A percentile compares a stretch with the other conserved stretches of the same genome.
Conservation (phyloP, 2,888 invertebrate genomes). For the Cremastinae sp. region DNA sequence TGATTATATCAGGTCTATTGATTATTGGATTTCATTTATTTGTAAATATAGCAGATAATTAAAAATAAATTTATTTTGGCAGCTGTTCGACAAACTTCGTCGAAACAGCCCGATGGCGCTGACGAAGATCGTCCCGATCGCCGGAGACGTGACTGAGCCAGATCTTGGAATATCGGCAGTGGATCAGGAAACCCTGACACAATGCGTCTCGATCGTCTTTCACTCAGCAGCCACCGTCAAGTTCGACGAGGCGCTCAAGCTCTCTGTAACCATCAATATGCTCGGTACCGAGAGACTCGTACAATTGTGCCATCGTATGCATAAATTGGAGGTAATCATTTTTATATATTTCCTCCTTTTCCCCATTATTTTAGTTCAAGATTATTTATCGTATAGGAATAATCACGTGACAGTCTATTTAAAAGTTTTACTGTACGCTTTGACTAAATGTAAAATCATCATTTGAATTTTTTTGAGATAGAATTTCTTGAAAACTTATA, state of each 20-base stretch:
- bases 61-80: constrained; percentile 56
- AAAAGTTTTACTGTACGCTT: no score
- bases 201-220: constrained; percentile 88
- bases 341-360: not conserved
- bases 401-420: no score
- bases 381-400: no score
- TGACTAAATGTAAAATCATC: no score
- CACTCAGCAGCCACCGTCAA: constrained; percentile 92
- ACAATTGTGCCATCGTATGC: constrained; percentile 86
- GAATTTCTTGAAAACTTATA: no score
- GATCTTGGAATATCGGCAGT: constrained; percentile 83
- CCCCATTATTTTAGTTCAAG: not conserved
- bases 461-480: no score
- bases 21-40: no score
- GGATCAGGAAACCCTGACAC: constrained; percentile 81
- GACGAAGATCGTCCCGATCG: constrained; percentile 85
- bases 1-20: no score
- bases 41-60: no score
- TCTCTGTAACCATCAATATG: constrained; percentile 89
- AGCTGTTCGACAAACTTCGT: constrained; percentile 85
- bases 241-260: constrained; percentile 89
- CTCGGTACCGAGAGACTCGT: constrained; percentile 87
- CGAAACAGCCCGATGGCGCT: constrained; percentile 83
- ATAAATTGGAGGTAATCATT: constrained; percentile 84
- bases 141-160: constrained; percentile 84